Evolutionary conservation across 2,113 vertebrate species (phyloP).

Genomic region (Lipophrys pholis): DNA sequence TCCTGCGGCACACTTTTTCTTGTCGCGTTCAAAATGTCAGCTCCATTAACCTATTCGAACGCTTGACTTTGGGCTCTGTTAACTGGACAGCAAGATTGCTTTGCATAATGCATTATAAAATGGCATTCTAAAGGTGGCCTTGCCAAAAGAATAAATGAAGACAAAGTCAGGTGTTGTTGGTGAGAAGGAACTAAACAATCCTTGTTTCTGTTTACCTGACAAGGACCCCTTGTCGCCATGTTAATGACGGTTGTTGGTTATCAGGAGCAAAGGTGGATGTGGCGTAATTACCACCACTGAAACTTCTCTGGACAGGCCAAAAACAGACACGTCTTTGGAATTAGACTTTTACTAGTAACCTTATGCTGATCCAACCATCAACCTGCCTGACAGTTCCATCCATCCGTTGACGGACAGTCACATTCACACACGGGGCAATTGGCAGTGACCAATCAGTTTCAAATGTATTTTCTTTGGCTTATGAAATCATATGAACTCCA

Average conservation of each 20-base stretch:
- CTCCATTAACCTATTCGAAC: constrained; percentile 56
- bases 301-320: too few species aligned
- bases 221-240: constrained; percentile 9
- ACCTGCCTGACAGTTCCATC: too few species aligned
- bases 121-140: constrained; percentile 48
- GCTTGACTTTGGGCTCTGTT: constrained; percentile 51
- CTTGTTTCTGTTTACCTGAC: constrained; percentile 35
- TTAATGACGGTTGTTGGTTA: not conserved
- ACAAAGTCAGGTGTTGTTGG: constrained; percentile 1
- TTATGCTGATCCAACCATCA: too few species aligned
- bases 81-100: constrained; percentile 34
- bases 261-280: not conserved
- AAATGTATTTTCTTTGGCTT: too few species aligned
- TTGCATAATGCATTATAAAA: constrained; percentile 49
- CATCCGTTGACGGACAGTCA: too few species aligned
- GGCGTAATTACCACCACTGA: too few species aligned
- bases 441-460: too few species aligned
- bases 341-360: too few species aligned
- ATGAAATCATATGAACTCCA: too few species aligned
- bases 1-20: constrained; percentile 18
- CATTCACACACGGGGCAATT: too few species aligned
- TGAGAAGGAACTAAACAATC: constrained; percentile 5
- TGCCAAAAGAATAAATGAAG: constrained; percentile 21
- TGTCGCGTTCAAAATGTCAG: constrained; percentile 54
- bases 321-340: too few species aligned